Evolutionary conservation across 2,113 vertebrate species (phyloP).

Genomic region (Stictonetta naevosa): DNA sequence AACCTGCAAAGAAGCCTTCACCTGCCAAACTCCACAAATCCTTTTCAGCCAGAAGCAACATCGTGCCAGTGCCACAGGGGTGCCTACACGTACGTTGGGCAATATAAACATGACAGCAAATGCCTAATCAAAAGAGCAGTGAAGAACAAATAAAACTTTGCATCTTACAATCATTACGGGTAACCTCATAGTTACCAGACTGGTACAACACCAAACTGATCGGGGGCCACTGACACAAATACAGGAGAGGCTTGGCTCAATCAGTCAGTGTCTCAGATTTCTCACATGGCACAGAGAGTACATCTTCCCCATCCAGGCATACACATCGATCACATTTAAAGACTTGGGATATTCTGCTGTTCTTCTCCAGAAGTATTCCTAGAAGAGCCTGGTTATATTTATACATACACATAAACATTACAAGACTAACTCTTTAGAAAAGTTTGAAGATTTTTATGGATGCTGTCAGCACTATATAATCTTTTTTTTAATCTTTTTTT

Average conservation of each 20-base stretch:
- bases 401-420: not conserved
- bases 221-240: accelerated
- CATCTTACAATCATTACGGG: not conserved
- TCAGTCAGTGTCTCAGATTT: not conserved
- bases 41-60: not conserved
- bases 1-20: not conserved
- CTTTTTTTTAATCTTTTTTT: not conserved
- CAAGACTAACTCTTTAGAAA: slow-evolving; percentile 13
- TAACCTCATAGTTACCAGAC: not conserved
- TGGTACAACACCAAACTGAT: not conserved
- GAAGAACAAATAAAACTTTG: not conserved
- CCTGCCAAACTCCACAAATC: not conserved
- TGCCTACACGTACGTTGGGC: not conserved
- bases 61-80: not conserved
- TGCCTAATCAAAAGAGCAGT: not conserved
- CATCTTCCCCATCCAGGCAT: not conserved
- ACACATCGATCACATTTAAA: not conserved
- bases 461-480: not conserved
- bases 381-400: not conserved
- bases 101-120: not conserved
- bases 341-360: not conserved
- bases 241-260: not conserved
- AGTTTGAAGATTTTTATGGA: slow-evolving; percentile 36
- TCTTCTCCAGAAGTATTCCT: not conserved
- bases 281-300: not conserved